Base-by-base conservation (phyloP, 2,888 invertebrate genomes). In the Melanostoma mellinum region DNA sequence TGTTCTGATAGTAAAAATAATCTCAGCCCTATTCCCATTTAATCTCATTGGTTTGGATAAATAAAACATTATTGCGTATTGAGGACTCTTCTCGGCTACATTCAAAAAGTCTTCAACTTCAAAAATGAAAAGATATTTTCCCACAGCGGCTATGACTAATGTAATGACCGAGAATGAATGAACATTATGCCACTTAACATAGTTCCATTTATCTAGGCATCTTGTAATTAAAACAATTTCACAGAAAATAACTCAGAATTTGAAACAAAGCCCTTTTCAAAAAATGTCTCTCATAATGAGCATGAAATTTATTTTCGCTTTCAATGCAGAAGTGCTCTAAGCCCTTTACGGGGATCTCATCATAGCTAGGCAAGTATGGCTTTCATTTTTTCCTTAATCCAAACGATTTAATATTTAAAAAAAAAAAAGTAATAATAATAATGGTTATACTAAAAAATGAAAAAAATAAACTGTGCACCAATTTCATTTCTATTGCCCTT, bases 231-330 rank as follows among this genome's bases (percentile, higher is more conserved):
- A 72, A 58, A 72, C n/a, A 50, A 65, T 60, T 78, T 46, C 33
- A 60, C 44, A 32, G 44, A 38, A 30, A 50, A 67, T 78, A 72
- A 78, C n/a, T 78, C 72, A 67, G 58, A 78, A 78, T 78, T 72
- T 71, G 20, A 72, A 46, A 61, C 48, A 46, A 72, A 72, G 72
- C 60, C 77, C 53, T 65, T 60, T 38, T 6, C 30, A 50, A 58
- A 44, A 60, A 60, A 72, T 56, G 36, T 72, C 38, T 44, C 44
- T 46, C 40, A 71, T 52, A 60, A 72, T 65, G 60, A 78, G 32
- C 42, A 56, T 71, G 10, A 63, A 76, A 61, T 61, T 46, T 58
- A 63, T 63, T 46, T 42, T 52, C 8, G 3, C 20, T 61, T 60
- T 65, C 30, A 46, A 8, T 38, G 9, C 72, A 53, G 58, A 44